These are phyloP conservation scores for Nomada lathburiana DNA, from an alignment of 2,888 invertebrate genomes.

Conservation along the genomic window DNA sequence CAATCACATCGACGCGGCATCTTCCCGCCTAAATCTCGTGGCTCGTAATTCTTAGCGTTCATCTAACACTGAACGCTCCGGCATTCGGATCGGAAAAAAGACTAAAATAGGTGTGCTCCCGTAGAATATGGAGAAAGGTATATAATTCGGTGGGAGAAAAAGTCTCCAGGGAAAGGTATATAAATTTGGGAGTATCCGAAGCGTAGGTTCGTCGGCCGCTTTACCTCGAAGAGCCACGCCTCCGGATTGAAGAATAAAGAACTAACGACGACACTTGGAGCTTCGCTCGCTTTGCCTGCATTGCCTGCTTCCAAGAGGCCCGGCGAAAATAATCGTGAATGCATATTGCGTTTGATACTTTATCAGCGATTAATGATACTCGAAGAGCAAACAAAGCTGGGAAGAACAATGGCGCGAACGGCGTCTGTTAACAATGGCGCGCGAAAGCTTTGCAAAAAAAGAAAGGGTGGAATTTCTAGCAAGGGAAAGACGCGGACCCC, in stretches of 20 bases:
- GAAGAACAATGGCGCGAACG: neutral
- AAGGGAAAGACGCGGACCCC: neutral
- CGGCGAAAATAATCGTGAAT: neutral
- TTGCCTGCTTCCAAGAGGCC: neutral
- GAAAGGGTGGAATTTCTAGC: neutral
- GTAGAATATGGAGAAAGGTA: conserved; percentile 1
- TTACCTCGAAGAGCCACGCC: conserved; percentile 53
- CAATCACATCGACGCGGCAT: neutral
- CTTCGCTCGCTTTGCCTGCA: neutral
- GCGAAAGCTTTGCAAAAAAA: neutral
- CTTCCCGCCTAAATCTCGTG: conserved; percentile 3
- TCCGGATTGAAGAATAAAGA: conserved; percentile 49
- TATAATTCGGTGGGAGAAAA: conserved; percentile 28
- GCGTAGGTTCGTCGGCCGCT: conserved; percentile 36
- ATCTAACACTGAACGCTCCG: neutral
- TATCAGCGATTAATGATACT: neutral
- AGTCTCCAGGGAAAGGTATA: conserved; percentile 36
- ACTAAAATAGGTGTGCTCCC: conserved; percentile 20
- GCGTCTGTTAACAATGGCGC: neutral
- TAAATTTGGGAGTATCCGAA: conserved; percentile 53
- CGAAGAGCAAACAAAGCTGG: neutral
- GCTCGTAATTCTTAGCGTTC: conserved; percentile 28
- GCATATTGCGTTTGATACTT: neutral
- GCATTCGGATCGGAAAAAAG: conserved; percentile 34
- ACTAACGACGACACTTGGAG: conserved; percentile 60